Base-by-base conservation (phyloP, 2,888 invertebrate species). In the Xestia sexstrigata region DNA sequence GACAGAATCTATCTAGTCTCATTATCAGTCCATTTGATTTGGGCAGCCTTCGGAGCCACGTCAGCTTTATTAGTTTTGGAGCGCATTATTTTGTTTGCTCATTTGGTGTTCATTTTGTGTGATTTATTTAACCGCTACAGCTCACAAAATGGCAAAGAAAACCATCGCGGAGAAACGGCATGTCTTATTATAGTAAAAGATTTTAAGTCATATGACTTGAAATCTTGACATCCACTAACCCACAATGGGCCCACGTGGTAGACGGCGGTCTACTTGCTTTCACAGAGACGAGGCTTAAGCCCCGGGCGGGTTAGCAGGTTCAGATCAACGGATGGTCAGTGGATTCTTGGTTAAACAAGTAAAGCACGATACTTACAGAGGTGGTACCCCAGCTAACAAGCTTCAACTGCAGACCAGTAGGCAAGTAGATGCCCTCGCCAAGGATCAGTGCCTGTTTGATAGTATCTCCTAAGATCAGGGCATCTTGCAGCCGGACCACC, bases 311-410 rank as follows among this genome's bases (percentile, higher is more conserved):
- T 30, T 60, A 17, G 0, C 2, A 30, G 30, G 17, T 60, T 17
- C 0, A 30, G 60, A 60, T 26, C 1, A 30, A n/a, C 2, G 7
- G 17, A 17, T 26, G 58, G 15, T 58, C 13, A 52, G 30, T 52
- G 4, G 23, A 52, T 30, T 35, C 1, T 42, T 42, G 42, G 42
- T 1, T 42, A 42, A 42, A 42, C 8, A 42, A 42, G 42, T 42
- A 42, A 42, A 42, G 11, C 42, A 42, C 42, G 42, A 11, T 9
- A 42, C 89, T 89, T 65, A 90, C 90, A 55, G 86, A 47, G 2
- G 89, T 88, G 6, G 88, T 79, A 2, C 90, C 90, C 90, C 90
- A 91, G 4, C 86, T 81, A 2, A 82, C 86, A 13, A 88, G 76
- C 1, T 47, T 70, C 5, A 90, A 70, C 0, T 5, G 35, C 8